phyloP scores from a whole-genome alignment of 2,113 vertebrate species.

The Saccopteryx bilineata region DNA sequence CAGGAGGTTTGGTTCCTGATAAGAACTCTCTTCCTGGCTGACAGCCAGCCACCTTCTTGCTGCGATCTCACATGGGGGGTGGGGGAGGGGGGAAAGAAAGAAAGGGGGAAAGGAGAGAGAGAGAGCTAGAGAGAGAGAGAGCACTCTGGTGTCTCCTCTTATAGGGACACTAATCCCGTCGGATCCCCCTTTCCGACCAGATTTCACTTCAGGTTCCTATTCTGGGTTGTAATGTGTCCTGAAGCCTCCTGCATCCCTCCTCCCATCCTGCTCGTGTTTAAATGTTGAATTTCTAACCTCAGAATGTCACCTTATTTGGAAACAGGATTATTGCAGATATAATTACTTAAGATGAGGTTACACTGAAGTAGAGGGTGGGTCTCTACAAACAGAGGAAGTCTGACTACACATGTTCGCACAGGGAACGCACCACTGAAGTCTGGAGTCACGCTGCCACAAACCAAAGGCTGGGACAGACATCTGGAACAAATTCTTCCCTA shows the following conservation, averaged over 20 bases:
- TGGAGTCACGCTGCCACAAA: background rate
- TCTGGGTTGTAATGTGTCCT: background rate
- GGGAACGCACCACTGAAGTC: background rate
- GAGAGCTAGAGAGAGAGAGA: no score
- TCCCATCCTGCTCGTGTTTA: no score
- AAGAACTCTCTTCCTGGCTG: background rate
- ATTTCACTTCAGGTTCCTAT: background rate
- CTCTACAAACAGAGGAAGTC: background rate
- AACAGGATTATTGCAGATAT: background rate
- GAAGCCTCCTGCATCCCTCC: no score
- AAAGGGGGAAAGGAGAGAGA: no score
- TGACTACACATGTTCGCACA: background rate
- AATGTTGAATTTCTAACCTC: background rate
- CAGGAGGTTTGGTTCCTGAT: background rate
- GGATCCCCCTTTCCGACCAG: background rate
- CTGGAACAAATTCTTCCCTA: no score
- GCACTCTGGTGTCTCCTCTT: background rate
- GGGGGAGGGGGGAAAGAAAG: no score
- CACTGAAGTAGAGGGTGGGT: background rate
- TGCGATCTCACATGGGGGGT: background rate
- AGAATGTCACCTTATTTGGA: background rate
- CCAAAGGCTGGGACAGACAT: background rate
- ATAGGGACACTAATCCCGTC: background rate
- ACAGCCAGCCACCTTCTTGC: background rate
- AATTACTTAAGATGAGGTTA: background rate